Base-by-base conservation (phyloP, 2,888 invertebrate genomes). In the Neria commutata region DNA sequence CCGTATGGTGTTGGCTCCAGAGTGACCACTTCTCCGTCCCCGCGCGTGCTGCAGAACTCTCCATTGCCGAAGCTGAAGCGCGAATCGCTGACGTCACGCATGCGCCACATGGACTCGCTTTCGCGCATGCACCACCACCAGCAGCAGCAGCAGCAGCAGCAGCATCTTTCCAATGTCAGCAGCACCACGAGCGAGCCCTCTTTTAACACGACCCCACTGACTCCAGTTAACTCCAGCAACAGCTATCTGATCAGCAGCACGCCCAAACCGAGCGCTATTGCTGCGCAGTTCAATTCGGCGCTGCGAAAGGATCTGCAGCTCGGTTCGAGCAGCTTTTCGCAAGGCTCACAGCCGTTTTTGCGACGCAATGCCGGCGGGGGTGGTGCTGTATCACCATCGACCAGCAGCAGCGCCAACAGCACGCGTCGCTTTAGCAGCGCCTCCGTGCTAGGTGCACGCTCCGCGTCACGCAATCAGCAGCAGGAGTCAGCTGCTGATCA, bases 81-180 rank as follows among this genome's bases (percentile, higher is more conserved):
- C 55, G 85, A 86, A 71, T 85, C 85, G 58, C 77, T 86, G 49
- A 84, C 84, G 57, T 83, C 84, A 52, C 84, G 84, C 68, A 80
- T 84, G 58, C 80, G 84, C 56, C 83, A 84, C 67, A 80, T 83
- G 70, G 85, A 86, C 65, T 85, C 85, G 25, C 72, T 85, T 61
- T 83, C 84, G 63, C 81, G 78, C 34, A 58, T 65, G 23, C 60
- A 69, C 56, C 33, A 29, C 11, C 17, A n/a, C 34, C 6, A 68
- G 72, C 47, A 77, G 74, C 73, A 83, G 77, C 62, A 77, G 69
- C 65, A 81, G 71, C 72, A 81, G 78, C 61, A 65, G 19, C 61
- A 37, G 37, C 47, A 16, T 40, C 51, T n/a, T n/a, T 46, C 26
- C 25, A 25, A 53, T 54, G 61, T 59, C 25, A 47, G 51, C 40